Evolutionary conservation across 2,113 vertebrate species (phyloP).

Genomic region (Jaculus jaculus): DNA sequence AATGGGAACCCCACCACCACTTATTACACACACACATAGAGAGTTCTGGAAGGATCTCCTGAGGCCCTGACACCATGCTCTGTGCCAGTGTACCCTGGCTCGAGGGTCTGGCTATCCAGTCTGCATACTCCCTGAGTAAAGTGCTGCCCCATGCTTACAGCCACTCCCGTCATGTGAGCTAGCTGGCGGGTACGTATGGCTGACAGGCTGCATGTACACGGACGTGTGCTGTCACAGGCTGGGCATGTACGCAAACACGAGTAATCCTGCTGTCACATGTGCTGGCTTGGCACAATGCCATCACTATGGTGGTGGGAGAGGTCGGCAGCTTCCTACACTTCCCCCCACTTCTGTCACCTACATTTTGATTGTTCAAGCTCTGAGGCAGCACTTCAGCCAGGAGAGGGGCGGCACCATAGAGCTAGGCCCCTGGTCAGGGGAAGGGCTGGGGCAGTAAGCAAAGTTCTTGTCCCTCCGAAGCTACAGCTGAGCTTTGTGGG

Average conservation of each 20-base stretch:
- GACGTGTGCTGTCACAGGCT: background rate
- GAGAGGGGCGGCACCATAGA: background rate
- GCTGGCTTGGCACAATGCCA: constrained; percentile 52
- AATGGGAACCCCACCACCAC: background rate
- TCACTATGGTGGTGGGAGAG: background rate
- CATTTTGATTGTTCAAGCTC: background rate
- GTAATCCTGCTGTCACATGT: background rate
- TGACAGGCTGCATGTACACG: background rate
- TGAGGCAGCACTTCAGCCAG: constrained; percentile 13
- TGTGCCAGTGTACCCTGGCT: too few species aligned
- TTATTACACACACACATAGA: background rate
- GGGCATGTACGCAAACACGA: background rate
- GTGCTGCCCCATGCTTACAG: background rate
- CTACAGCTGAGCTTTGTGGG: background rate
- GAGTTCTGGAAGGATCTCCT: background rate
- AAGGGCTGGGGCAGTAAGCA: background rate
- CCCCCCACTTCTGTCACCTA: background rate
- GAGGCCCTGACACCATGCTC: background rate
- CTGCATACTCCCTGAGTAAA: background rate
- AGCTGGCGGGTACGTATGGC: constrained; percentile 42
- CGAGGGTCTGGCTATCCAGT: background rate
- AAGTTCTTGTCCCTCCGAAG: background rate
- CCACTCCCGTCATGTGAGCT: background rate
- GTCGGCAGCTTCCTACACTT: background rate
- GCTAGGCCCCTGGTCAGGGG: background rate